A percentile compares a stretch with the other conserved stretches of the same genome.
Evolutionary conservation across 1,140 invertebrate genomes (phyloP).

Genomic region (Drosophila nigromelanica): DNA sequence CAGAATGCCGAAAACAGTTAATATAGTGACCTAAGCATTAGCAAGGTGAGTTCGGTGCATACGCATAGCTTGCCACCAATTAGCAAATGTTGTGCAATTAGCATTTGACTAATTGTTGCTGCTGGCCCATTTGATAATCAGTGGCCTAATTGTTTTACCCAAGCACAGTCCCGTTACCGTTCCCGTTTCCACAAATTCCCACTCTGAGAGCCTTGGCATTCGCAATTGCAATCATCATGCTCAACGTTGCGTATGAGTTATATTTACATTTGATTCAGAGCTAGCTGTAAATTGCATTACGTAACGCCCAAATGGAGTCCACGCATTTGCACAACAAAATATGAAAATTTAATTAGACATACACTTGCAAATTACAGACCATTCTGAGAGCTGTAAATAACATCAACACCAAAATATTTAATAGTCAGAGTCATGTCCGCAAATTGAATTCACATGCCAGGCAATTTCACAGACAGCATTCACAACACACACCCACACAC

Average conservation of each 20-base stretch:
- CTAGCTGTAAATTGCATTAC: constrained; percentile 72
- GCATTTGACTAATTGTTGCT: constrained; percentile 46
- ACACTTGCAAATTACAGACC: not conserved
- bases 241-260: constrained; percentile 71
- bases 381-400: constrained; percentile 8
- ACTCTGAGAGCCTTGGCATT: not conserved
- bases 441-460: constrained; percentile 30
- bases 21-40: constrained; percentile 18
- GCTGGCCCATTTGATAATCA: constrained; percentile 42
- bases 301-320: constrained; percentile 34
- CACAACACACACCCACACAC: constrained; percentile 2
- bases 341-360: constrained; percentile 65
- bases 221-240: constrained; percentile 11
- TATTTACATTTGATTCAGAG: constrained; percentile 60
- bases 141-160: constrained; percentile 31
- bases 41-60: constrained; percentile 21
- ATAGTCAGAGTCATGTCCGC: constrained; percentile 36
- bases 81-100: constrained; percentile 40
- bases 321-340: constrained; percentile 8
- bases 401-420: constrained; percentile 53
- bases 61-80: not conserved
- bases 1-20: not conserved
- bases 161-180: not conserved
- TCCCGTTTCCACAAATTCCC: not conserved
- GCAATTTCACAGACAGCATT: not conserved